Percentiles rank a stretch among this genome's conserved stretches.
Conservation (phyloP, 2,888 invertebrate species). For the Ophioninae sp. region DNA sequence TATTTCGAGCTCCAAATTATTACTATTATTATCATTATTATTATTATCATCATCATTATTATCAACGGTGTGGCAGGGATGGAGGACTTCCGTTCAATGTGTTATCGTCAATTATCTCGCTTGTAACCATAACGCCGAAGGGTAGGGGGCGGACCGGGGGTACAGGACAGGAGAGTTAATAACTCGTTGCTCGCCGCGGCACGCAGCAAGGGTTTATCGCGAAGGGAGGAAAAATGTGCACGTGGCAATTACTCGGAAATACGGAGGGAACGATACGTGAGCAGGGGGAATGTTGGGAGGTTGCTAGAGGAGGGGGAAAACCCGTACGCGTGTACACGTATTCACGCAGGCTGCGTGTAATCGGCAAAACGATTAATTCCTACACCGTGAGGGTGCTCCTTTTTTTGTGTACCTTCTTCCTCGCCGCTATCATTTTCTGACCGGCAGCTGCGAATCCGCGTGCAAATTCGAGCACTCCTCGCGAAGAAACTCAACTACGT, state of each 20-base stretch:
- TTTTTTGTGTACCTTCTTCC: neutral
- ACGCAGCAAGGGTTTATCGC: conserved; percentile 5
- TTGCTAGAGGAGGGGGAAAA: neutral
- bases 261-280: neutral
- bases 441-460: conserved; percentile 59
- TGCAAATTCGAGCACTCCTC: neutral
- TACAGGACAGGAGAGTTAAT: conserved; percentile 21
- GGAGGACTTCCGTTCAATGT: conserved; percentile 25
- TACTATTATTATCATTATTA: neutral
- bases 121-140: conserved; percentile 8
- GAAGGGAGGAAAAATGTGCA: conserved; percentile 22
- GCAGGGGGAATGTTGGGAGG: neutral
- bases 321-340: conserved; percentile 25
- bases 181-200: conserved; percentile 34
- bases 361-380: conserved; percentile 12
- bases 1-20: too few relatives aligned
- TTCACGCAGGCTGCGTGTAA: neutral
- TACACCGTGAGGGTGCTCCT: conserved; percentile 5
- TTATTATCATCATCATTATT: conserved; percentile 2
- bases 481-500: neutral
- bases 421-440: conserved; percentile 22
- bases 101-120: conserved; percentile 40
- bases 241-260: conserved; percentile 32
- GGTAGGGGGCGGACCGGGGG: neutral
- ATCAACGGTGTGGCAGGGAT: neutral